Percentiles rank a stretch among this genome's conserved stretches.
phyloP scores from a whole-genome alignment of 2,888 invertebrate species.

The Cryptophagus acutangulus region DNA sequence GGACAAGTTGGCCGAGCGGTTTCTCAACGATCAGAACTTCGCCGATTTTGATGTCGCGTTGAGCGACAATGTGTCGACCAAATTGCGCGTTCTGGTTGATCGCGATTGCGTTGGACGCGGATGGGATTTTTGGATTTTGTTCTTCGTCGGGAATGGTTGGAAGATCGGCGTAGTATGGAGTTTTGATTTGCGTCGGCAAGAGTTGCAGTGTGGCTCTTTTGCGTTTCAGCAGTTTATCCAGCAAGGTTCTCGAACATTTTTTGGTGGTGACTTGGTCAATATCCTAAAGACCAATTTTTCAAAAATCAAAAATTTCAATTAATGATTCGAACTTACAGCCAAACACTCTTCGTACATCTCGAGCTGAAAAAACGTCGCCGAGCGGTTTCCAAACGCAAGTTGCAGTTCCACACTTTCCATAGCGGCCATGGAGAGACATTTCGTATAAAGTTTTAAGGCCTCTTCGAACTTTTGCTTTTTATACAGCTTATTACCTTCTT shows the following conservation, averaged over 20 bases:
- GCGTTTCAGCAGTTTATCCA: conserved; percentile 51
- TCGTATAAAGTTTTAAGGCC: conserved; percentile 55
- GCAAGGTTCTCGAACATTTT: conserved; percentile 60
- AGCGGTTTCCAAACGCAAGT: conserved; percentile 69
- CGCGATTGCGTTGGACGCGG: conserved; percentile 60
- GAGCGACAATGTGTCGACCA: conserved; percentile 69
- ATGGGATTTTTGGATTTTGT: conserved; percentile 38
- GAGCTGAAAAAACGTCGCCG: conserved; percentile 65
- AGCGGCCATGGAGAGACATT: conserved; percentile 61
- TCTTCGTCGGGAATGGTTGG: conserved; percentile 27
- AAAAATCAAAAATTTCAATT: not conserved
- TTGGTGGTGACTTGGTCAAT: conserved; percentile 58
- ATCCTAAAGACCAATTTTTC: conserved; percentile 48
- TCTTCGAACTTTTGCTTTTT: conserved; percentile 34
- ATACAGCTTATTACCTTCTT: conserved; percentile 38
- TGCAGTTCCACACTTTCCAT: conserved; percentile 55
- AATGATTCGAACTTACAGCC: conserved; percentile 37
- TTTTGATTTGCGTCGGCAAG: conserved; percentile 15
- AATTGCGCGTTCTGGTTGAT: conserved; percentile 54
- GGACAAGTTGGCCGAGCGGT: conserved; percentile 62
- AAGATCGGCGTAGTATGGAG: conserved; percentile 18
- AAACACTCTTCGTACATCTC: conserved; percentile 62
- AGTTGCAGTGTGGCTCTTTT: conserved; percentile 31
- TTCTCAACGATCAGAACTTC: conserved; percentile 73
- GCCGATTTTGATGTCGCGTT: conserved; percentile 63